Base-by-base conservation (phyloP, 2,888 invertebrate species). In the Eubasilissa splendida region DNA sequence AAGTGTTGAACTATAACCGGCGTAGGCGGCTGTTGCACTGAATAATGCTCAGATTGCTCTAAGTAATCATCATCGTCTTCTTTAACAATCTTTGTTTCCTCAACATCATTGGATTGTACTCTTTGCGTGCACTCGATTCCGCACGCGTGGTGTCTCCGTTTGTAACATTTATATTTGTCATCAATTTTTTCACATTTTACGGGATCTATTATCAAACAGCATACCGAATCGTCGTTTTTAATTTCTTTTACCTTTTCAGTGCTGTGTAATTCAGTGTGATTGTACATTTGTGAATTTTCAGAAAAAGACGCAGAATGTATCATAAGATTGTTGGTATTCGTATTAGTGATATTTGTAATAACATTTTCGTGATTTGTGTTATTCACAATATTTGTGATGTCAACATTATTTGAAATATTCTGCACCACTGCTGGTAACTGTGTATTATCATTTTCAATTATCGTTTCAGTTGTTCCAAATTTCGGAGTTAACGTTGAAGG, bases 351-450 rank as follows among this genome's bases (percentile, higher is more conserved):
- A 22, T 60, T n/a, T 60, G 60, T 22, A n/a, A 14, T 7, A 14
- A 11, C 68, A 42, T 76, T 33, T 66, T 70, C 22, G 22, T n/a
- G 3, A 70, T 54, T 70, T 9, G 12, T 71, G 22, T 9, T 71
- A 3, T 65, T 65, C 12, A 33, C n/a, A 33, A 54, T 33, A 33
- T 71, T 56, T 56, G 56, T 56, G 11, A 71, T 33, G 11, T 71
- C 22, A 31, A 31, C 12, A 56, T 42, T 56, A 56, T 56, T 53
- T 71, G 33, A 56, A 12, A n/a, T 31, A 42, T 42, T 31, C 7
- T n/a, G 12, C 66, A 4, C 2, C 4, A n/a, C 58, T 2, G 8
- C 58, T 0, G n/a, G n/a, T 54, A 54, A 22, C 4, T 11, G 4
- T 14, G n/a, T 60, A 22, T 22, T 14, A 12, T 33, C 65, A 33